Evolutionary conservation across 1,140 invertebrate genomes (phyloP).

Genomic region (Rhopalosiphum padi): DNA sequence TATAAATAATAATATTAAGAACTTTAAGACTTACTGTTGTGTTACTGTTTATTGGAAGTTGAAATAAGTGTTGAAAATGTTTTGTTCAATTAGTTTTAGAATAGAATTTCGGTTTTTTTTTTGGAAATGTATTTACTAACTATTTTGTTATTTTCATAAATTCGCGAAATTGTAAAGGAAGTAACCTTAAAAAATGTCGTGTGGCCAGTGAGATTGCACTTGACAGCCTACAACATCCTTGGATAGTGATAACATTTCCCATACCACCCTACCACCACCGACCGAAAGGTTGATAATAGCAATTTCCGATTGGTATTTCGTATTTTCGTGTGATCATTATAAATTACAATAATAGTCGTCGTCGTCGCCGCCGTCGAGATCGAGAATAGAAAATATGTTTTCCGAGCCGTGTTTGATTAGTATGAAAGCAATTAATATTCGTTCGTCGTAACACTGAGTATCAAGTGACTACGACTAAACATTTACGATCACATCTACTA

Average conservation of each 20-base stretch:
- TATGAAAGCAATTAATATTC: background rate
- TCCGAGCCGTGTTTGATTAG: background rate
- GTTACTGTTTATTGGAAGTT: background rate
- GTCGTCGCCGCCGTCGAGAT: background rate
- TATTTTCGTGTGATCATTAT: background rate
- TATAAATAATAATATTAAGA: background rate
- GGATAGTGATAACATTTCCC: background rate
- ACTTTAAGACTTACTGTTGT: background rate
- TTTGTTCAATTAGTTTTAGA: background rate
- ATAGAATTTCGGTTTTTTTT: background rate
- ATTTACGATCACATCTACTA: background rate
- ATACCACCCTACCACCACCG: background rate
- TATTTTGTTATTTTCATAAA: background rate
- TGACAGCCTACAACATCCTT: background rate
- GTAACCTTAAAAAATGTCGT: constrained; percentile 19
- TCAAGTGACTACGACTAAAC: background rate
- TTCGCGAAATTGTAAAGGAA: background rate
- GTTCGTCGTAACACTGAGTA: background rate
- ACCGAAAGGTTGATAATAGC: background rate
- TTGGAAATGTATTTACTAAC: background rate
- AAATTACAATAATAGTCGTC: background rate
- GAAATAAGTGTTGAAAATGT: background rate
- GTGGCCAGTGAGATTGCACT: background rate
- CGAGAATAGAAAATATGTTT: background rate
- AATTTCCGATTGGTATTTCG: background rate